These are phyloP conservation scores for Hippocampus zosterae DNA, from an alignment of 2,113 vertebrate species.

Conservation along the genomic window DNA sequence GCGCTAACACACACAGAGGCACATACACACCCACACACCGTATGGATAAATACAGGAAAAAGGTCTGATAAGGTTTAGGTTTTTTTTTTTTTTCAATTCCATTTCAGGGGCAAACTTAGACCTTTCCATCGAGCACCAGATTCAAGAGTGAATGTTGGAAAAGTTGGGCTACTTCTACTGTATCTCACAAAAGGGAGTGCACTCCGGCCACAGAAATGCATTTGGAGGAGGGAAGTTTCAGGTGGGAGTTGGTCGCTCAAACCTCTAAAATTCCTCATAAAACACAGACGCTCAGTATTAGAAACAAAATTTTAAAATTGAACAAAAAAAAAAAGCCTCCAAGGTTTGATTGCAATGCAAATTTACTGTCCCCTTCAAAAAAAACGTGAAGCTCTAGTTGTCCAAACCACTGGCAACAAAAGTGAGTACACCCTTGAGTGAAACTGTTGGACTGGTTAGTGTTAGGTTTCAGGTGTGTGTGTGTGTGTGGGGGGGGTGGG, in stretches of 20 bases:
- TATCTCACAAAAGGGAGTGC: not conserved
- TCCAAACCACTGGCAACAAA: not conserved
- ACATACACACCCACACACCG: not conserved
- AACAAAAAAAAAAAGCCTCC: no score
- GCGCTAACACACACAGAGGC: not conserved
- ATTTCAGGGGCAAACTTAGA: constrained; percentile 36
- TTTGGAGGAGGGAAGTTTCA: no score
- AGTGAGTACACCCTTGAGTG: not conserved
- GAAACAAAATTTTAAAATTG: no score
- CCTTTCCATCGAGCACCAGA: constrained; percentile 33
- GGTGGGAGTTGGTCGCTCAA: no score
- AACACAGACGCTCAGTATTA: no score
- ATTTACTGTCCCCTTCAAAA: not conserved
- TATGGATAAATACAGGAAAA: constrained; percentile 22
- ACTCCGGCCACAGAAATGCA: not conserved
- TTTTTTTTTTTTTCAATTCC: constrained; percentile 37
- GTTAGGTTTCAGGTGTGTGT: not conserved
- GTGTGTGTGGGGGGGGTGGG: constrained; percentile 21
- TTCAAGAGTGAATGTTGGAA: constrained; percentile 61
- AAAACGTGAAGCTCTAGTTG: not conserved
- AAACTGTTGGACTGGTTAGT: not conserved
- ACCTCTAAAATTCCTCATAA: no score
- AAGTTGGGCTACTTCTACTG: constrained; percentile 46
- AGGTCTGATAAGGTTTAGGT: constrained; percentile 29
- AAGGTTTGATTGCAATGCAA: no score